Conservation (phyloP, 2,797 vertebrate species). For the Florisuga fusca region DNA sequence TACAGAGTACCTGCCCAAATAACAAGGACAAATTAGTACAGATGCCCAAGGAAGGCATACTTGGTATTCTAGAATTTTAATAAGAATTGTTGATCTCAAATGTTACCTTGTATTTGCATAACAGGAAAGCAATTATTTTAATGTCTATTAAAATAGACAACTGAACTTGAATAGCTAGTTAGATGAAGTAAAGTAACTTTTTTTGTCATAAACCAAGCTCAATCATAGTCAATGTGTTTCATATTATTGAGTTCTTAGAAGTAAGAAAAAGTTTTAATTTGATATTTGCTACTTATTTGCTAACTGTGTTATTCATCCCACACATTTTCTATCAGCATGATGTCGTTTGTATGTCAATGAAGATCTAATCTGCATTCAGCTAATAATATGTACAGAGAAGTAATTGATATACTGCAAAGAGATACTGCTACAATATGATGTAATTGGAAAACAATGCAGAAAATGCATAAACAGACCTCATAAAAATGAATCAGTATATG, state of each 20-base stretch:
- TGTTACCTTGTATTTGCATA: neutral
- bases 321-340: accelerated
- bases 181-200: neutral
- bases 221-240: neutral
- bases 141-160: neutral
- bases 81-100: neutral
- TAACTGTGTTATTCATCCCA: neutral
- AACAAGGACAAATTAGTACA: neutral
- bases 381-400: neutral
- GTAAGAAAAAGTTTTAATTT: slow-evolving; percentile 5
- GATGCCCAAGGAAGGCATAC: neutral
- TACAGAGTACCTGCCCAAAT: neutral
- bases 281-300: neutral
- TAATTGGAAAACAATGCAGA: neutral
- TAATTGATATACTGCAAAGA: neutral
- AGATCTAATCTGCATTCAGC: neutral
- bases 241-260: no score
- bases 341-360: neutral
- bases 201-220: neutral
- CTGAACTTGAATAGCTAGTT: neutral
- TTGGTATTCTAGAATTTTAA: neutral
- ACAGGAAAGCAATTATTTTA: neutral
- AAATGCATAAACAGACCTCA: neutral
- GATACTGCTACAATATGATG: neutral
- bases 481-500: neutral